Evolutionary conservation across 2,797 vertebrate genomes (phyloP).

Genomic region (Gorsachius magnificus): DNA sequence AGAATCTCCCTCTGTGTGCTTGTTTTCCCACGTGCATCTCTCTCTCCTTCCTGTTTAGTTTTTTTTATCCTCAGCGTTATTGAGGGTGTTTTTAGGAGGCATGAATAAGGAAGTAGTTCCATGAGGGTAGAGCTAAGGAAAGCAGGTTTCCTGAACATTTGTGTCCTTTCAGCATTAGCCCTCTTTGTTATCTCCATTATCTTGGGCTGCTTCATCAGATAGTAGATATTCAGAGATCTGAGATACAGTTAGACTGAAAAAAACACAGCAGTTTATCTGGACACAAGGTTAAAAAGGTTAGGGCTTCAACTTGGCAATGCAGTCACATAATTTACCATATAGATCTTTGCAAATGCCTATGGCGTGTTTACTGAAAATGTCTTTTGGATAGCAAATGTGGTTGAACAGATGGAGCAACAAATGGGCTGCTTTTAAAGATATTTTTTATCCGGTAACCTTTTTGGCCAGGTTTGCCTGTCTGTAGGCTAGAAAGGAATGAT

Average conservation of each 20-base stretch:
- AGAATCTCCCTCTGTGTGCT: not conserved
- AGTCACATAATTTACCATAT: not conserved
- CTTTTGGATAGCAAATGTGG: not conserved
- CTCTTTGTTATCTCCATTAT: not conserved
- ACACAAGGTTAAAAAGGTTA: not conserved
- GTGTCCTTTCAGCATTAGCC: not conserved
- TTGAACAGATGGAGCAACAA: not conserved
- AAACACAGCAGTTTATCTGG: not conserved
- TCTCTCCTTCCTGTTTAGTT: not conserved
- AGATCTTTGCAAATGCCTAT: not conserved
- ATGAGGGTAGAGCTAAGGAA: not conserved
- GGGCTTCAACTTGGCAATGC: not conserved
- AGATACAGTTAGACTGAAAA: not conserved
- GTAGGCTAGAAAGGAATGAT: not conserved
- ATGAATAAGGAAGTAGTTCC: not conserved
- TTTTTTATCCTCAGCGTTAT: rapidly evolving
- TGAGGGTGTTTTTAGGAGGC: not conserved
- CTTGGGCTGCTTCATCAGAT: not conserved
- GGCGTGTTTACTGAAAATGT: not conserved
- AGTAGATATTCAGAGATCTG: not conserved
- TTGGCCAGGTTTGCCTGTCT: not conserved
- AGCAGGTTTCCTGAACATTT: not conserved
- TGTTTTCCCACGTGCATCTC: not conserved
- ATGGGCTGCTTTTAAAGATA: not conserved
- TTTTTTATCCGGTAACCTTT: not conserved